A percentile compares a stretch with the other conserved stretches of the same genome.
These are phyloP conservation scores for Manduca sexta DNA, from an alignment of 1,140 invertebrate species.

Conservation along the genomic window DNA sequence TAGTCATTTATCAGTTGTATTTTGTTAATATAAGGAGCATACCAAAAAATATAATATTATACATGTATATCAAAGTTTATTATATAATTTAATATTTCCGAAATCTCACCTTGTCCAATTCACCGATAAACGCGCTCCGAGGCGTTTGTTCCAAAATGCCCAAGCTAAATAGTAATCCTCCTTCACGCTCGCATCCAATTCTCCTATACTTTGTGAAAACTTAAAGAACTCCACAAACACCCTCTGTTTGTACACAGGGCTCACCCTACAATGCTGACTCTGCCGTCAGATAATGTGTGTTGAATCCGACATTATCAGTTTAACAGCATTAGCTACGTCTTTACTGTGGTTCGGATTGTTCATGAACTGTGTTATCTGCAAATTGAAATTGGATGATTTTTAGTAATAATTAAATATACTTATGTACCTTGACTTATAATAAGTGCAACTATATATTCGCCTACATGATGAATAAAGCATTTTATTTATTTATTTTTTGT, in stretches of 20 bases:
- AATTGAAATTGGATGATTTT: constrained; percentile 14
- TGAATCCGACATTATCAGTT: constrained; percentile 62
- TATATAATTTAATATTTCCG: too few relatives aligned
- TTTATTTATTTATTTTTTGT: too few relatives aligned
- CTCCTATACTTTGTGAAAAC: constrained; percentile 54
- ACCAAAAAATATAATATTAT: too few relatives aligned
- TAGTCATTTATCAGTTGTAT: too few relatives aligned
- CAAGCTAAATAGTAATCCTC: constrained; percentile 77
- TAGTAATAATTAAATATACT: too few relatives aligned
- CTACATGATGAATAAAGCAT: too few relatives aligned
- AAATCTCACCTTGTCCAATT: constrained; percentile 74
- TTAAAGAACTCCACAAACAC: constrained; percentile 75
- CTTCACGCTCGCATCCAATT: constrained; percentile 56
- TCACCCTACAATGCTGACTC: constrained; percentile 57
- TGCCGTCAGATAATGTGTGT: constrained; percentile 41
- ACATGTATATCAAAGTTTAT: too few relatives aligned
- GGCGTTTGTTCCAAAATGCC: constrained; percentile 76
- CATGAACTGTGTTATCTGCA: constrained; percentile 57
- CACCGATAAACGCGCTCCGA: constrained; percentile 75
- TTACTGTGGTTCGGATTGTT: constrained; percentile 36
- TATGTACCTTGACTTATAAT: too few relatives aligned
- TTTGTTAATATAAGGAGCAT: too few relatives aligned
- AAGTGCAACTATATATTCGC: too few relatives aligned
- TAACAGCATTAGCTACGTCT: constrained; percentile 56
- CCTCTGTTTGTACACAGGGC: constrained; percentile 76